Percentiles rank a stretch among this genome's conserved stretches.
Evolutionary conservation across 2,888 invertebrate genomes (phyloP).

Genomic region (Magallana nippona): DNA sequence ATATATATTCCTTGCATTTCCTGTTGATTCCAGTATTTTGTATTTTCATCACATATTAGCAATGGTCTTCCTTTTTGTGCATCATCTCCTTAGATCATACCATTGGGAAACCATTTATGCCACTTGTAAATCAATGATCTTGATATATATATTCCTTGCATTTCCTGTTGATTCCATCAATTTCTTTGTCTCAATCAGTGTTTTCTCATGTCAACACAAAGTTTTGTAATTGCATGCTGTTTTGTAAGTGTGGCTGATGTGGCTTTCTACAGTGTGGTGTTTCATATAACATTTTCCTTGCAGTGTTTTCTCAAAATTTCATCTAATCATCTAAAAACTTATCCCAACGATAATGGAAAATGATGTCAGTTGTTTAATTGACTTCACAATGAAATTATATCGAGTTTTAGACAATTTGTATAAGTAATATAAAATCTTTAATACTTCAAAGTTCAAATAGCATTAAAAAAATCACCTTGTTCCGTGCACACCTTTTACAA

Average conservation of each 20-base stretch:
- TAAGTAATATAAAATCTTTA: background rate
- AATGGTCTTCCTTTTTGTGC: background rate
- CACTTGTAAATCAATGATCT: background rate
- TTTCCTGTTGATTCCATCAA: background rate
- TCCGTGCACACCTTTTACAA: background rate
- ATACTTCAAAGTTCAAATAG: background rate
- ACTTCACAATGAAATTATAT: too few species aligned
- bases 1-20: background rate
- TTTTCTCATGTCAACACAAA: background rate
- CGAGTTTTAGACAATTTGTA: too few species aligned
- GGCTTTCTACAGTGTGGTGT: background rate
- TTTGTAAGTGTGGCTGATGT: background rate
- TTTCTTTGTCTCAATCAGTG: background rate
- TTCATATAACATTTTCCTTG: background rate
- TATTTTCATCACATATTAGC: background rate
- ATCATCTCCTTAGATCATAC: background rate
- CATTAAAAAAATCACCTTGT: constrained; percentile 67
- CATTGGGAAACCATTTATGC: background rate
- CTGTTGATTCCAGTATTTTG: background rate
- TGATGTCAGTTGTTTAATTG: background rate
- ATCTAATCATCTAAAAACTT: background rate
- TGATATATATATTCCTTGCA: too few species aligned
- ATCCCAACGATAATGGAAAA: background rate
- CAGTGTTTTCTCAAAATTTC: background rate
- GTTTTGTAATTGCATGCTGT: background rate